Evolutionary conservation across 2,797 vertebrate species (phyloP).

Genomic region (Gallinago stenura): DNA sequence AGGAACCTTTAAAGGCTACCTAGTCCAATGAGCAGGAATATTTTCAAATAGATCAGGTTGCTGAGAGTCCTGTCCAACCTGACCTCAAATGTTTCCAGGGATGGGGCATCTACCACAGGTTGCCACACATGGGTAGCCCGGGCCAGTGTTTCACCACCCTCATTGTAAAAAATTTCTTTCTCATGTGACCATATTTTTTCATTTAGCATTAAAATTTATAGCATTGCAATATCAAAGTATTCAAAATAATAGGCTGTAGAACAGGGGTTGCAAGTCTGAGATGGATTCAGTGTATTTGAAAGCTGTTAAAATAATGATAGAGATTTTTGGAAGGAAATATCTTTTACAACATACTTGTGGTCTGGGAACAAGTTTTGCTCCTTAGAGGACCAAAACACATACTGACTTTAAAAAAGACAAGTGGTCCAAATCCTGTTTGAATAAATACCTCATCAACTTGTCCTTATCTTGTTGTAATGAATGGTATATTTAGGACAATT

Average conservation of each 20-base stretch:
- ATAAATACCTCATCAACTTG: background rate
- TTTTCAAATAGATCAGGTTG: background rate
- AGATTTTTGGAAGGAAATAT: background rate
- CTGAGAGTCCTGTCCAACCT: background rate
- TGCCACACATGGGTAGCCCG: background rate
- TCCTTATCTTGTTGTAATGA: background rate
- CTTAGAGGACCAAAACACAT: background rate
- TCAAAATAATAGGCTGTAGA: background rate
- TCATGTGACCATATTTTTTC: background rate
- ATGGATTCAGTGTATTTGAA: background rate
- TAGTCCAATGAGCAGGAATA: background rate
- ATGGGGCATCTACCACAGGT: background rate
- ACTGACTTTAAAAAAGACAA: background rate
- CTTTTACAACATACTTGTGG: background rate
- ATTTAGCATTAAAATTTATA: background rate
- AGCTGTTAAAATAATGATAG: background rate
- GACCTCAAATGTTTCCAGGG: background rate
- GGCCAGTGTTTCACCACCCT: background rate
- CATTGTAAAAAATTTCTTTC: background rate
- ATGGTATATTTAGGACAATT: background rate
- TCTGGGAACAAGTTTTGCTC: background rate
- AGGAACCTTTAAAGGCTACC: background rate
- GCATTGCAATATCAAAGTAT: background rate
- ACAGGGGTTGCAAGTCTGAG: background rate
- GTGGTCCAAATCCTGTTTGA: background rate